Base-by-base conservation (phyloP, 2,797 vertebrate species). In the Myotis findleyi region DNA sequence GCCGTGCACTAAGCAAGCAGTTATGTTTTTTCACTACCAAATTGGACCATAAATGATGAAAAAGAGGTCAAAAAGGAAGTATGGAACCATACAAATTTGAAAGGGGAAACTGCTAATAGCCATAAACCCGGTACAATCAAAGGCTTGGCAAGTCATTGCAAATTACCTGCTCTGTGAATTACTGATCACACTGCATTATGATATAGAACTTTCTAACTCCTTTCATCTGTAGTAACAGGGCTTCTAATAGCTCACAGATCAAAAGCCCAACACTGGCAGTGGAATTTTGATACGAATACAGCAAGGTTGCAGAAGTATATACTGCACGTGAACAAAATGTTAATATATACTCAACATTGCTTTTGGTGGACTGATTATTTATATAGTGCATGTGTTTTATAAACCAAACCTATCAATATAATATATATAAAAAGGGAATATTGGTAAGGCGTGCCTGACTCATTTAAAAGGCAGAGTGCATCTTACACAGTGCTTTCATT, bases 91-190 rank as follows among this genome's bases (percentile, higher is more conserved):
- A 98, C 98, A 98, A 98, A 98, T 98, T 98, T 98, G 98, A 98
- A 98, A 98, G 98, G 97, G 98, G 98, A 98, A 98, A 99, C 98
- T 98, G 98, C 98, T 98, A 98, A 99, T 99, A 98, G 98, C 98
- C 98, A 98, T 98, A 98, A 98, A 98, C 98, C 36, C 66, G 75
- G 97, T 96, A 96, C 98, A 99, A 98, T 99, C 98, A 98, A 99
- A 99, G 98, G 98, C 97, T 98, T 97, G 97, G 98, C 97, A 97
- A 98, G 98, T 98, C 98, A 97, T 96, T 98, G 97, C 97, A 98
- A 98, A 98, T 99, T 98, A 99, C 98, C 98, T 98, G 97, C 97
- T 93, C 97, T 97, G 98, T 98, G 98, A 98, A 98, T 98, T 98
- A 99, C 98, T 97, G 98, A 98, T 98, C 97, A 77, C 96, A 97